phyloP scores from a whole-genome alignment of 2,888 invertebrate genomes.

The Drosophila kambysellisi region DNA sequence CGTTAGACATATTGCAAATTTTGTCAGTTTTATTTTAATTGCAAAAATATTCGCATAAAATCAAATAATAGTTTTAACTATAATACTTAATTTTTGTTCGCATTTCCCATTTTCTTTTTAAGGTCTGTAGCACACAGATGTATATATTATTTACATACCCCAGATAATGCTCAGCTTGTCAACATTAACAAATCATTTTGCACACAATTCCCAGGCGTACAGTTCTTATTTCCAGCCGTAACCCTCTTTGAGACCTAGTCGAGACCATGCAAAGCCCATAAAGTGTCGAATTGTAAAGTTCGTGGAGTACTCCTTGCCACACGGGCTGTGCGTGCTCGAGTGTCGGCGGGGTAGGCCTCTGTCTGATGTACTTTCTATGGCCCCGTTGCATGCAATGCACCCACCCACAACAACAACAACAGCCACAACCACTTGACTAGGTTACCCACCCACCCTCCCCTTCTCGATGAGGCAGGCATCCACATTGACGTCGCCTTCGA shows the following conservation, averaged over 20 bases:
- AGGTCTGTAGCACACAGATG: neutral
- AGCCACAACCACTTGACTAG: conserved; percentile 53
- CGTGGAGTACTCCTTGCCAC: conserved; percentile 46
- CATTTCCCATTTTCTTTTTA: neutral
- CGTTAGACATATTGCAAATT: neutral
- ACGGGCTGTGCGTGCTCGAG: conserved; percentile 54
- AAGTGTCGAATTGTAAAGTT: conserved; percentile 46
- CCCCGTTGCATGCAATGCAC: conserved; percentile 70
- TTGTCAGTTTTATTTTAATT: neutral
- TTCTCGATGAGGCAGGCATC: conserved; percentile 31
- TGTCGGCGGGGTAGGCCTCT: conserved; percentile 28
- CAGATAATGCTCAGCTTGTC: conserved; percentile 9
- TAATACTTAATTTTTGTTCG: no score
- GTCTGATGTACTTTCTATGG: conserved; percentile 70
- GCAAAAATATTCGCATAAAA: neutral
- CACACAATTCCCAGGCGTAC: conserved; percentile 35
- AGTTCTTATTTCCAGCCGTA: conserved; percentile 10
- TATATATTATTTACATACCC: neutral
- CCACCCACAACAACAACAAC: conserved; percentile 41
- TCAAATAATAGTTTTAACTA: neutral
- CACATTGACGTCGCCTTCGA: conserved; percentile 39
- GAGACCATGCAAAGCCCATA: conserved; percentile 23
- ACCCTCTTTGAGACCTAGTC: neutral
- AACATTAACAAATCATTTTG: conserved; percentile 23
- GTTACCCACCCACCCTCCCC: conserved; percentile 15